phyloP scores from a whole-genome alignment of 2,888 invertebrate species.

The Dynastes hyllus region DNA sequence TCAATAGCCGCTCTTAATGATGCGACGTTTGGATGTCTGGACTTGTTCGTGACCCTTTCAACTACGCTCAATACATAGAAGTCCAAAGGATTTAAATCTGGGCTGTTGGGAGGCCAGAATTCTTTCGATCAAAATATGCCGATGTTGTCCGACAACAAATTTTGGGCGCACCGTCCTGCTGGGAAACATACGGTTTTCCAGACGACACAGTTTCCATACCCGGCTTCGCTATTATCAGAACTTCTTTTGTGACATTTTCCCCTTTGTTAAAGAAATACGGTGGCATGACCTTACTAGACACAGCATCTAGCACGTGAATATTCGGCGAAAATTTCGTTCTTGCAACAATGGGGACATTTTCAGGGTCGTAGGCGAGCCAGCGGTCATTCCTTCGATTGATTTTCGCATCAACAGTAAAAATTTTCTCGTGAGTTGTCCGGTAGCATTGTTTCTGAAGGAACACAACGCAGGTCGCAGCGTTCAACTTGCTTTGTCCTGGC shows the following conservation, averaged over 20 bases:
- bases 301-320: slow-evolving; percentile 23
- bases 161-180: background rate
- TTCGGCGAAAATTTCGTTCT: slow-evolving; percentile 15
- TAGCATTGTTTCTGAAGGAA: background rate
- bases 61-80: too few species aligned
- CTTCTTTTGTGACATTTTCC: background rate
- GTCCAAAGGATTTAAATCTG: too few species aligned
- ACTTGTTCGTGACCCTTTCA: too few species aligned
- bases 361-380: background rate
- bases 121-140: too few species aligned
- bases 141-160: too few species aligned
- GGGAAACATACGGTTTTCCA: too few species aligned
- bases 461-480: too few species aligned
- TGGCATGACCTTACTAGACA: slow-evolving; percentile 6
- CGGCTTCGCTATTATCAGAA: too few species aligned
- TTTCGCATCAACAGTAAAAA: slow-evolving; percentile 12
- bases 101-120: too few species aligned
- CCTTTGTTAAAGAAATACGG: background rate
- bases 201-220: too few species aligned
- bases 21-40: too few species aligned
- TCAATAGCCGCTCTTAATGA: too few species aligned
- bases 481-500: slow-evolving; percentile 9
- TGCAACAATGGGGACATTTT: background rate
- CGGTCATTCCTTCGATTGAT: slow-evolving; percentile 27
- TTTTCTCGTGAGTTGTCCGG: background rate